Base-by-base conservation (phyloP, 30 jellyfish, hydroid and myxozoan species). In the Cassiopea xamachana region DNA sequence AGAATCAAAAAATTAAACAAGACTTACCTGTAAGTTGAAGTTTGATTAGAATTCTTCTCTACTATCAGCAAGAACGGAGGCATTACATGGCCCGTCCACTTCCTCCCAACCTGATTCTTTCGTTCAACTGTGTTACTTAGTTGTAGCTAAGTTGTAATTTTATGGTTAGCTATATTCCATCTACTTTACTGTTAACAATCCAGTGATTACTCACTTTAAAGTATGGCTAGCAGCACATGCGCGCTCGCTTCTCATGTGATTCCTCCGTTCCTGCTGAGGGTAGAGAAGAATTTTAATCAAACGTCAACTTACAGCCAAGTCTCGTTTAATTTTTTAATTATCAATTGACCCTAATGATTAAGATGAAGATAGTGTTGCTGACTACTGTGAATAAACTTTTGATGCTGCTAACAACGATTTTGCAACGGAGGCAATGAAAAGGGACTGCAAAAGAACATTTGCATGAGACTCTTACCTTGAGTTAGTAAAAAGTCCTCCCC, bases 211-310 rank as follows among this genome's bases (percentile, higher is more conserved):
- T 69, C 78, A 69, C 46, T 8, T 69, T 69, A 17, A 69, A 69
- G 48, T 4, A 69, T 81, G 91, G 39, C 91, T 48, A 47, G 91
- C 73, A 48, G 83, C 91, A 84, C 91, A 69, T 83, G 91, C 91
- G 39, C 39, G 84, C 91, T 71, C 75, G 91, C 91, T 83, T 83
- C 91, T 83, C 91, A 70, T 71, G 91, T 83, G 91, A 83, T 69
- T 71, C 91, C 84, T 83, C 83, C 91, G 84, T 81, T 81, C 90
- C 90, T 61, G 81, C 80, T 81, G 81, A 81, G 59, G 90, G 69
- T 68, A 81, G 90, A 81, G 90, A 81, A 81, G 90, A 81, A 81
- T 67, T 81, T 7, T 68, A 81, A 81, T 81, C 90, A 81, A 81
- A 81, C 90, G 39, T 81, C 90, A 75, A 47, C 85, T 75, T 75